A percentile compares a stretch with the other conserved stretches of the same genome.
Conservation (phyloP, 2,113 vertebrate species). For the Cephalopholis sonnerati region DNA sequence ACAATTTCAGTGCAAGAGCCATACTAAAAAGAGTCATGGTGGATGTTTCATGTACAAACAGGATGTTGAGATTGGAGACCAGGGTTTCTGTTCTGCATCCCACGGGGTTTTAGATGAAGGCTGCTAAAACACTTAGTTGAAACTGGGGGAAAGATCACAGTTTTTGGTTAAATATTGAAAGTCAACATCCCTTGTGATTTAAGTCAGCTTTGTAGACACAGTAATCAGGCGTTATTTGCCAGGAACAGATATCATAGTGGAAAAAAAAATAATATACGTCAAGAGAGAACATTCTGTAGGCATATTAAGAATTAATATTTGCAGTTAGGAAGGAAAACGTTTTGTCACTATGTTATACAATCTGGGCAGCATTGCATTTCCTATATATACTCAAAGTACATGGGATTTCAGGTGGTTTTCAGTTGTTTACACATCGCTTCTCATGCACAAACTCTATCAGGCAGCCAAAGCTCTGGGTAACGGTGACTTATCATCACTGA, state of each 20-base stretch:
- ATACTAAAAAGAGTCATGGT: background rate
- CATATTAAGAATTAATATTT: background rate
- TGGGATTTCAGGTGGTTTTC: conserved; percentile 1
- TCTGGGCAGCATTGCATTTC: background rate
- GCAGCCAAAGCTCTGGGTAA: conserved; percentile 9
- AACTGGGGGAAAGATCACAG: background rate
- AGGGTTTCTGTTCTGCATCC: background rate
- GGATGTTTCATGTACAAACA: background rate
- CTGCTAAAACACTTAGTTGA: background rate
- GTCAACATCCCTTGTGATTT: background rate
- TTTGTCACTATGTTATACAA: background rate
- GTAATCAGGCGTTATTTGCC: background rate
- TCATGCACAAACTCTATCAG: background rate
- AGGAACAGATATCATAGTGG: background rate
- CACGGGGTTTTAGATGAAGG: background rate
- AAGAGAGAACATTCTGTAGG: background rate
- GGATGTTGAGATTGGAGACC: background rate
- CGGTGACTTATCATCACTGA: conserved; percentile 10
- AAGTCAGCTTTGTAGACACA: background rate
- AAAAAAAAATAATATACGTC: background rate
- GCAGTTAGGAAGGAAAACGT: background rate
- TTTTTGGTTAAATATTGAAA: background rate
- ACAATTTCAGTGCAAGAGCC: background rate
- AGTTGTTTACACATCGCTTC: background rate
- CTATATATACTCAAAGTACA: background rate